Evolutionary conservation across 2,113 vertebrate genomes (phyloP).

Genomic region (Megaptera novaeangliae): DNA sequence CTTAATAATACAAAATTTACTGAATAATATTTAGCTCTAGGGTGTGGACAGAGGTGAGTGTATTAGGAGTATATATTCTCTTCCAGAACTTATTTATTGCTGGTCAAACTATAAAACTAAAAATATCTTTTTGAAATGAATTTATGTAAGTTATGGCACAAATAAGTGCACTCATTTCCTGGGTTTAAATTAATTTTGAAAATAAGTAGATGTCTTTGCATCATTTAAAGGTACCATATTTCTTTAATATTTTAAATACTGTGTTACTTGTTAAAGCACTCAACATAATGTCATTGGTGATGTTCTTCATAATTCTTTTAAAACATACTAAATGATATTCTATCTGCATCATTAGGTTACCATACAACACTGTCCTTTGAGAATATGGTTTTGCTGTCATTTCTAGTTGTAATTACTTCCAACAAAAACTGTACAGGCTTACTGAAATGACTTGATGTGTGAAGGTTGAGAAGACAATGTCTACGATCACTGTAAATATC

Average conservation of each 20-base stretch:
- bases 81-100: neutral
- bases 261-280: slow-evolving; percentile 43
- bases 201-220: neutral
- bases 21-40: neutral
- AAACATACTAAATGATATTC: slow-evolving; percentile 66
- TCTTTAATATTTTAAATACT: slow-evolving; percentile 25
- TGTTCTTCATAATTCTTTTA: slow-evolving; percentile 71
- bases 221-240: neutral
- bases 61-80: neutral
- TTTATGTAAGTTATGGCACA: neutral
- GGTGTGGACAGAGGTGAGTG: fast-evolving
- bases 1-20: neutral
- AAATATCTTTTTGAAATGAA: neutral
- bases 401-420: slow-evolving; percentile 70
- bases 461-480: slow-evolving; percentile 70
- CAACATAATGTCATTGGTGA: slow-evolving; percentile 54
- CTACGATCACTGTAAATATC: slow-evolving; percentile 30
- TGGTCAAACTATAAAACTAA: neutral
- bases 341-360: slow-evolving; percentile 73
- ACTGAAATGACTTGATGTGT: slow-evolving; percentile 74
- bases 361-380: slow-evolving; percentile 63
- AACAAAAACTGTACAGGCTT: slow-evolving; percentile 28
- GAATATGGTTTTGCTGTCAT: slow-evolving; percentile 70
- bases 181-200: neutral
- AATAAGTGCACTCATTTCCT: neutral